A percentile compares a stretch with the other conserved stretches of the same genome.
Conservation (phyloP, 2,888 invertebrate genomes). For the Ectemnius continuus region DNA sequence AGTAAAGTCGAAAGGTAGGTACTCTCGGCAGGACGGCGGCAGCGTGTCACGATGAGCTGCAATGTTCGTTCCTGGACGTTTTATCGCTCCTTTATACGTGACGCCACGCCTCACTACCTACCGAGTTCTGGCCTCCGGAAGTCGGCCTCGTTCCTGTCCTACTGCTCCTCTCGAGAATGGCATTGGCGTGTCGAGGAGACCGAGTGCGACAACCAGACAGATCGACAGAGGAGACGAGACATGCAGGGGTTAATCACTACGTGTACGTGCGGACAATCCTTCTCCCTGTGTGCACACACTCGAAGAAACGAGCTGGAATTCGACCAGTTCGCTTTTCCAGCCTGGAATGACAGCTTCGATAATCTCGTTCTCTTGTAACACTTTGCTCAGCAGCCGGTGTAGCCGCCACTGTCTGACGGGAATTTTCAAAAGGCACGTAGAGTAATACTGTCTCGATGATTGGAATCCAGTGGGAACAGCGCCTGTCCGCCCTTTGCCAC, state of each 20-base stretch:
- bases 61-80: slow-evolving; percentile 49
- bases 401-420: not conserved
- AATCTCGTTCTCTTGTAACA: not conserved
- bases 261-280: slow-evolving; percentile 1
- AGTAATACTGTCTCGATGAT: slow-evolving; percentile 6
- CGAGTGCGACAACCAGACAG: no score
- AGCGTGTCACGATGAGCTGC: slow-evolving; percentile 78
- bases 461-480: not conserved
- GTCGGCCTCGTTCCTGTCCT: not conserved
- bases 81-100: slow-evolving; percentile 27
- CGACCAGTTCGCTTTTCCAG: no score
- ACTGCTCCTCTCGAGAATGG: not conserved
- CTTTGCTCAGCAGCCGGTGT: not conserved
- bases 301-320: no score
- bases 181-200: slow-evolving; percentile 1
- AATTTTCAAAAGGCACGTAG: slow-evolving; percentile 3
- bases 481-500: not conserved
- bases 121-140: slow-evolving; percentile 2
- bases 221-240: no score
- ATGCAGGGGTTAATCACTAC: slow-evolving; percentile 3
- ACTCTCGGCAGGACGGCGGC: no score
- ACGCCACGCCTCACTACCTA: slow-evolving; percentile 15
- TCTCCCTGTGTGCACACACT: no score
- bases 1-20: slow-evolving; percentile 79
- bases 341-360: not conserved